Conservation (phyloP, 2,113 vertebrate genomes). For the Mormoops blainvillei region DNA sequence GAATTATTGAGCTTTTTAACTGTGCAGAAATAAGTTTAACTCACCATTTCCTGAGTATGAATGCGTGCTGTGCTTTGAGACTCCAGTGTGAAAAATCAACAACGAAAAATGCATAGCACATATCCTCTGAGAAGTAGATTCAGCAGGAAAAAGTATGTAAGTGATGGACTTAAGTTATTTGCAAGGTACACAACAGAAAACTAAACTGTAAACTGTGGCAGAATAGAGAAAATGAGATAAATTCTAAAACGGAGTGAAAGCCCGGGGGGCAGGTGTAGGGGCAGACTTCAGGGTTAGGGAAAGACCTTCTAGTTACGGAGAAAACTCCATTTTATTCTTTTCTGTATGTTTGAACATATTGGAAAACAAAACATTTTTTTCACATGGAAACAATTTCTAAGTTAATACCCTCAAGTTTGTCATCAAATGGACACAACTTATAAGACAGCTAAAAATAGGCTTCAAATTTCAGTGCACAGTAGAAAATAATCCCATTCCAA, state of each 20-base stretch:
- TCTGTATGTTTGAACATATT: not conserved
- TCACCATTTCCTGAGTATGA: not conserved
- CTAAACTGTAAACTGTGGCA: not conserved
- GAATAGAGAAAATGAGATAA: not conserved
- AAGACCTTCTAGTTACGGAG: not conserved
- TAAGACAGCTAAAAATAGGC: not conserved
- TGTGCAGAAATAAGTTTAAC: not conserved
- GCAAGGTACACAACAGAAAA: not conserved
- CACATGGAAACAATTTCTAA: not conserved
- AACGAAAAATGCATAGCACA: not conserved
- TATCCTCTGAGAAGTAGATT: not conserved
- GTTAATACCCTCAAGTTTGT: conserved; percentile 20
- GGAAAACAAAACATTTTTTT: conserved; percentile 7
- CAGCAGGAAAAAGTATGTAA: not conserved
- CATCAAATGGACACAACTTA: not conserved
- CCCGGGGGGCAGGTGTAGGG: not conserved
- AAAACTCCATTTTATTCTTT: not conserved
- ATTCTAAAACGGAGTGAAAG: not conserved
- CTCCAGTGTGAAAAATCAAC: not conserved
- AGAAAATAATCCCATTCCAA: conserved; percentile 12
- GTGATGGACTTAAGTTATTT: not conserved
- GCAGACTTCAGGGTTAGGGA: not conserved
- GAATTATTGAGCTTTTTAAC: not conserved
- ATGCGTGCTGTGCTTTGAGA: not conserved
- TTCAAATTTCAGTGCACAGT: not conserved